A percentile compares a stretch with the other conserved stretches of the same genome.
Conservation (phyloP, 1,140 invertebrate genomes). For the Drosophila willistoni region DNA sequence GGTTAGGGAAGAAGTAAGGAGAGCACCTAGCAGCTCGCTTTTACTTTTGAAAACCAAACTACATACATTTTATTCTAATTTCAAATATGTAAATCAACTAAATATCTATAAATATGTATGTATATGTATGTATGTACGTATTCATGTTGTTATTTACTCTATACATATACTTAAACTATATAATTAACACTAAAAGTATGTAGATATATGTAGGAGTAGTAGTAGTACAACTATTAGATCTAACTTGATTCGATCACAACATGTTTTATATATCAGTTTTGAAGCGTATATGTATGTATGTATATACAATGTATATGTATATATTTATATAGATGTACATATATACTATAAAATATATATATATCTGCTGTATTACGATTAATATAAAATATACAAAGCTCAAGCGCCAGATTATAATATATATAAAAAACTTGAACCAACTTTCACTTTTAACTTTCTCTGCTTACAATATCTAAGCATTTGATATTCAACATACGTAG, state of each 20-base stretch:
- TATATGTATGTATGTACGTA: slow-evolving; percentile 13
- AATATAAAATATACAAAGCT: slow-evolving; percentile 49
- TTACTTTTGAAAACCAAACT: slow-evolving; percentile 4
- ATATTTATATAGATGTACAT: too few species aligned
- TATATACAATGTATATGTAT: neutral
- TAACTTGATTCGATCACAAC: neutral
- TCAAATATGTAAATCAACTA: neutral
- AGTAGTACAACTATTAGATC: neutral
- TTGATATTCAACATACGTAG: neutral
- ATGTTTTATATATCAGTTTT: neutral
- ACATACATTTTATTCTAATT: neutral
- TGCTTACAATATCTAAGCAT: slow-evolving; percentile 2
- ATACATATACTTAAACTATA: slow-evolving; percentile 4
- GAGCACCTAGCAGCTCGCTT: slow-evolving; percentile 6
- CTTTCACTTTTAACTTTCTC: slow-evolving; percentile 4
- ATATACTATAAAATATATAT: neutral
- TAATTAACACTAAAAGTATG: neutral
- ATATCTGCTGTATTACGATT: neutral
- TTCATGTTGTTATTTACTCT: neutral
- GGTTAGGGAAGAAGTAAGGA: neutral
- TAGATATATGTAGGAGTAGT: neutral
- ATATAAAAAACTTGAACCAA: neutral
- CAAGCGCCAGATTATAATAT: slow-evolving; percentile 31
- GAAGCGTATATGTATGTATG: neutral
- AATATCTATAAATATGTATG: slow-evolving; percentile 10